Evolutionary conservation across 2,113 vertebrate genomes (phyloP), one percentile per base, ranked within the genome.

Genomic region (Cochlearius cochlearius): DNA sequence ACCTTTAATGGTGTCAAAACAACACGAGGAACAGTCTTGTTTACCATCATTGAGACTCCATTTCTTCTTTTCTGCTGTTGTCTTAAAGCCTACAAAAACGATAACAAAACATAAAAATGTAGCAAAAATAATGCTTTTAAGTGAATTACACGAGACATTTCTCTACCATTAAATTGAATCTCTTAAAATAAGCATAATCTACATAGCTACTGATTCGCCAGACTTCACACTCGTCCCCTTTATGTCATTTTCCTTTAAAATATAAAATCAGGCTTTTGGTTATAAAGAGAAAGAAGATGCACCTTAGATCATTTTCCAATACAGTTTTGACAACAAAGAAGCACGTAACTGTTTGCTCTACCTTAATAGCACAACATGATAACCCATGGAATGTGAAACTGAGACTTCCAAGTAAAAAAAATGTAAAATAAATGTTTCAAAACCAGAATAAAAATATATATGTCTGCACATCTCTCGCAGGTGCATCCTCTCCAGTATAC

Each of bases 1-100:
- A 99, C 98, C 98, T 99, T 99, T 97, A 99, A 95, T 97, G 98
- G 98, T 97, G 98, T 99, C 98, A 99, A 97, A 95, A 99, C 98
- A 94, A 99, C 98, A 96, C 98, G 98, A 98, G 98, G 98, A 93
- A 99, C 98, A 97, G 98, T 98, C 98, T 99, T 99, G 98, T 98
- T 99, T 98, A 98, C 98, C 98, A 99, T 99, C 98, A 99, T 98
- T 96, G 98, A 98, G 96, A 98, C 98, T 97, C 98, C 98, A 98
- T 98, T 99, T 98, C 98, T 98, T 98, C 98, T 98, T 92, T 98
- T 98, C 98, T 99, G 98, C 97, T 98, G 98, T 94, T 99, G 98
- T 95, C 98, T 98, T 97, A 99, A 97, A 98, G 98, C 98, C 98
- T 99, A 98, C 66, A 98, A 98, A 98, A 98, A 98, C 2, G 91